Conservation (phyloP, 2,888 invertebrate species). For the Merodon equestris region DNA sequence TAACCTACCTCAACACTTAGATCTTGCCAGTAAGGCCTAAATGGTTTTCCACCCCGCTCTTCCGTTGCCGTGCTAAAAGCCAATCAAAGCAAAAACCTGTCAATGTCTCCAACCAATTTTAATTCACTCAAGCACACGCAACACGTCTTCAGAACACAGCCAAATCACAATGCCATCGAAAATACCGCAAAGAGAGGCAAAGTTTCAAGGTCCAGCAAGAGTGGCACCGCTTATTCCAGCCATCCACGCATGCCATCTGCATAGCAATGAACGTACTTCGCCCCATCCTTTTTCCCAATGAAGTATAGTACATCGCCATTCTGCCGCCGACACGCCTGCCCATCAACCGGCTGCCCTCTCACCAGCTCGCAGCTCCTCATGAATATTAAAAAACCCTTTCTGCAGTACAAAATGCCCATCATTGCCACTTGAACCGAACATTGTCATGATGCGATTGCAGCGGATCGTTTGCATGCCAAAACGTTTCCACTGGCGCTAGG, state of each 20-base stretch:
- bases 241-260: constrained; percentile 55
- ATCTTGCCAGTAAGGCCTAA: too few species aligned
- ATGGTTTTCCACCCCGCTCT: too few species aligned
- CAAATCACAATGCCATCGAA: background rate
- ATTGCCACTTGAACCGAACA: constrained; percentile 39
- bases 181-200: constrained; percentile 1
- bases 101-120: too few species aligned
- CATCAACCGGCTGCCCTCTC: background rate
- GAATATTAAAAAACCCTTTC: constrained; percentile 54
- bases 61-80: too few species aligned
- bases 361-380: constrained; percentile 16
- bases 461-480: constrained; percentile 64
- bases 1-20: too few species aligned
- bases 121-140: too few species aligned
- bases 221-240: background rate
- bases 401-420: constrained; percentile 34
- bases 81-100: too few species aligned
- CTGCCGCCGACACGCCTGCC: constrained; percentile 7
- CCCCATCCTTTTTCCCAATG: constrained; percentile 48
- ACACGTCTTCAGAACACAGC: too few species aligned
- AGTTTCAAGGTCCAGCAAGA: background rate
- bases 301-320: constrained; percentile 43
- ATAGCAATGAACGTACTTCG: constrained; percentile 53
- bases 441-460: background rate
- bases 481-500: constrained; percentile 65